Evolutionary conservation across 1,140 invertebrate genomes (phyloP), one percentile per base, ranked within the genome.

Genomic region (Leptinotarsa defecta): DNA sequence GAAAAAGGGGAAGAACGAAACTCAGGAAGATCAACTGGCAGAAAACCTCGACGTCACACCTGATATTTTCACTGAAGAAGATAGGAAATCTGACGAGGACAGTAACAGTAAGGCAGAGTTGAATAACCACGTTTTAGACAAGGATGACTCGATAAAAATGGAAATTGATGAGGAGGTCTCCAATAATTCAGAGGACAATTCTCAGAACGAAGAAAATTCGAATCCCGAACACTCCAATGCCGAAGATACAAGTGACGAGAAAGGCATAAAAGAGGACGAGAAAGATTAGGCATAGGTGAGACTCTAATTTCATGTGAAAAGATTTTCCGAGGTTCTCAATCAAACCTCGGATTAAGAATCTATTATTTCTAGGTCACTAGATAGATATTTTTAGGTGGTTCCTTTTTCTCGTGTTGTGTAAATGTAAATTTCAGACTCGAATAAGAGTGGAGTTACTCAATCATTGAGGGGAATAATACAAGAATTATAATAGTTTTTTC

Each of bases 1-100:
- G n/a, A 22, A 76, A 71, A 69, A 67, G 34, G 62, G 68, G 34
- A 73, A 75, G 20, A 52, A 77, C 48, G 34, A 70, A 6, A 43
- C 43, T 19, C 34, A 24, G n/a, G 76, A 78, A 6, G 57, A 73
- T 19, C 43, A 63, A 24, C 22, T 71, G 15, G 22, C 57, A 13
- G 77, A 78, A 19, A 69, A 20, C 19, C 70, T 73, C 3, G 69
- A 76, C 43, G 76, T 77, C 1, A 79, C 74, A 34, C 65, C 79
- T 17, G 74, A 77, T 65, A 76, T 77, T 64, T 62, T 72, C 11
- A 70, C 74, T 22, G 62, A 73, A 49, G 69, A 79, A 48, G 71
- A 76, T 43, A 34, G 48, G 48, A 65, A 74, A 17, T 57, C 20
- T 48, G 64, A 76, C 13, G 24, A 71, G 5, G 75, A 76, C 13